A percentile compares a stretch with the other conserved stretches of the same genome.
Evolutionary conservation across 1,140 invertebrate species (phyloP).

Genomic region (Brachionus calyciflorus): DNA sequence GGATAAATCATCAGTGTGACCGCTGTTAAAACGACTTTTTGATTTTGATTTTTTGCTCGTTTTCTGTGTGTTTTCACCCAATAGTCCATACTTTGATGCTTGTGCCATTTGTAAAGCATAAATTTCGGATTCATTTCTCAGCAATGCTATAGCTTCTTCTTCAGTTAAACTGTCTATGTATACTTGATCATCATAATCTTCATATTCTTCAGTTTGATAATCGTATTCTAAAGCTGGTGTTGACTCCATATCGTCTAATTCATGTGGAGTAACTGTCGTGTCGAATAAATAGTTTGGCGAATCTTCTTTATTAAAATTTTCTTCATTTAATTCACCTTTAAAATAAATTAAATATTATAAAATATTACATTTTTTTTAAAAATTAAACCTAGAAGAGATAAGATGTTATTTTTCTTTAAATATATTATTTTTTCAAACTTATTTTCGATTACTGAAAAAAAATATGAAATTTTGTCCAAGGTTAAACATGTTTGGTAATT

Average conservation of each 20-base stretch:
- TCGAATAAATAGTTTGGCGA: not conserved
- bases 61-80: not conserved
- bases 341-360: no score
- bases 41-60: not conserved
- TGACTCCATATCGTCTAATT: not conserved
- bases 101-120: conserved; percentile 38
- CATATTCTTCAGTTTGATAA: not conserved
- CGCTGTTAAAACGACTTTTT: not conserved
- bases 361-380: no score
- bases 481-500: no score
- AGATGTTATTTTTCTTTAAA: no score
- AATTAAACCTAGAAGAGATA: no score
- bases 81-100: conserved; percentile 24
- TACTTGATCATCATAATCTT: conserved; percentile 27
- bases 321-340: no score
- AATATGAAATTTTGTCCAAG: no score
- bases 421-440: no score
- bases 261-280: not conserved
- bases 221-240: not conserved
- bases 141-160: conserved; percentile 10
- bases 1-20: not conserved
- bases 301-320: not conserved
- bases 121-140: conserved; percentile 36
- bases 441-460: no score
- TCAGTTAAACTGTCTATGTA: conserved; percentile 20